These are phyloP conservation scores for Pedionomus torquatus DNA, from an alignment of 2,113 vertebrate species.

Conservation along the genomic window DNA sequence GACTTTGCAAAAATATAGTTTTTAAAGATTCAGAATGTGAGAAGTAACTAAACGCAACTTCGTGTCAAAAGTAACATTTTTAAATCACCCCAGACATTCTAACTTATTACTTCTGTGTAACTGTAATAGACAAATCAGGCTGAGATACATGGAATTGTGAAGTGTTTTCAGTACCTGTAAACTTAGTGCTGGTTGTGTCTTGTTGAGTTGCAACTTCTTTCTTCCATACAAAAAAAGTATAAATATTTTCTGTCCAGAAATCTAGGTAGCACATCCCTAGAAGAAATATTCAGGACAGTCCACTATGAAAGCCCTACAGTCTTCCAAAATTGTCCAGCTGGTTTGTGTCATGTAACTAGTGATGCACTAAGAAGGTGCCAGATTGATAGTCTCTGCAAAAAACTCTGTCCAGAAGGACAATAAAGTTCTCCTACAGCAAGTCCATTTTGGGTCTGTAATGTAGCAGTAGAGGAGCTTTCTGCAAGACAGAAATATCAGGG, in stretches of 20 bases:
- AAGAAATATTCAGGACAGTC: conserved; percentile 43
- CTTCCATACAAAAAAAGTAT: conserved; percentile 92
- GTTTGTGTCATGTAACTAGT: conserved; percentile 75
- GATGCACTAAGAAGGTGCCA: conserved; percentile 77
- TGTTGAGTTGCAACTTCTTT: conserved; percentile 78
- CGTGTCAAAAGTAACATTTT: conserved; percentile 52
- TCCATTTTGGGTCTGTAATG: conserved; percentile 99
- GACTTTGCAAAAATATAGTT: conserved; percentile 60
- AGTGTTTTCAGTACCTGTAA: conserved; percentile 82
- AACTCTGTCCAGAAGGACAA: conserved; percentile 79
- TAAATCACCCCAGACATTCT: conserved; percentile 13
- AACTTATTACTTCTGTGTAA: conserved; percentile 44
- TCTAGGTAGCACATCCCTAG: conserved; percentile 57
- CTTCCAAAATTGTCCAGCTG: conserved; percentile 75
- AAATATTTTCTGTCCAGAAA: conserved; percentile 88
- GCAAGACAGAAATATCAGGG: conserved; percentile 58
- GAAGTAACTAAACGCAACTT: conserved; percentile 62
- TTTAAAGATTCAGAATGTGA: conserved; percentile 58
- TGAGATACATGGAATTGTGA: conserved; percentile 68
- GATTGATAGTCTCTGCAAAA: conserved; percentile 94
- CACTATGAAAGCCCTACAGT: conserved; percentile 56
- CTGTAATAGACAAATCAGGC: conserved; percentile 53
- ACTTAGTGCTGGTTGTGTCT: conserved; percentile 93
- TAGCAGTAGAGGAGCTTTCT: conserved; percentile 98
- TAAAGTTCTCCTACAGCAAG: conserved; percentile 89